Evolutionary conservation across 2,113 vertebrate genomes (phyloP), one percentile per base, ranked within the genome.

Genomic region (Salvelinus alpinus): DNA sequence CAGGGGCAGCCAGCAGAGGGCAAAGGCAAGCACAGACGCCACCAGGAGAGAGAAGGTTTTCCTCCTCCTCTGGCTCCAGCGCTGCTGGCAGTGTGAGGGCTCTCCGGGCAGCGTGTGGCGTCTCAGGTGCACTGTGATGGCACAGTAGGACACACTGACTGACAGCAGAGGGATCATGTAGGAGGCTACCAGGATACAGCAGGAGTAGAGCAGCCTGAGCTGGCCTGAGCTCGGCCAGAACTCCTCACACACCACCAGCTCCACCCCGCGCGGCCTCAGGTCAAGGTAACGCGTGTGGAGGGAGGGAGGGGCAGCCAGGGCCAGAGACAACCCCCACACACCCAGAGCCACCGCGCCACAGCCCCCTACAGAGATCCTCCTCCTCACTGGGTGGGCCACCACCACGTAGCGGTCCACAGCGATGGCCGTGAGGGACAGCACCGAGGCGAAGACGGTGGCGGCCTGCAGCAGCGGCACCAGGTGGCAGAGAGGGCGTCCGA

Each of bases 101-200:
- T 92, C 92, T 8, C 92, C 93, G 0, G 93, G 93, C 8, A 95
- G 27, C 0, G 84, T 80, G 62, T 93, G 90, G 1, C 79, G 90
- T 24, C 79, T 91, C 0, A 95, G 87, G 80, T 91, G 92, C 25
- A 92, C 70, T 1, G 88, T 92, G 66, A 95, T 94, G 82, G 91
- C 93, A 20, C 92, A 94, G 89, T 95, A 95, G 18, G 94, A 95
- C 29, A 93, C 5, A 62, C 91, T 94, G 78, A 94, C 92, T 0
- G 94, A 93, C 73, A 92, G 71, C 80, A 95, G 88, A 0, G 94
- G 94, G 78, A 95, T 90, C 93, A 95, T 93, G 72, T 94, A 95
- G 13, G 92, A 92, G 2, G 91, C 80, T 62, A 89, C 80, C 20
- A 95, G 88, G 71, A 93, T 91, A 77, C 93, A 90, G 82, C 92